Evolutionary conservation across 2,113 vertebrate genomes (phyloP).

Genomic region (Furnarius figulus): DNA sequence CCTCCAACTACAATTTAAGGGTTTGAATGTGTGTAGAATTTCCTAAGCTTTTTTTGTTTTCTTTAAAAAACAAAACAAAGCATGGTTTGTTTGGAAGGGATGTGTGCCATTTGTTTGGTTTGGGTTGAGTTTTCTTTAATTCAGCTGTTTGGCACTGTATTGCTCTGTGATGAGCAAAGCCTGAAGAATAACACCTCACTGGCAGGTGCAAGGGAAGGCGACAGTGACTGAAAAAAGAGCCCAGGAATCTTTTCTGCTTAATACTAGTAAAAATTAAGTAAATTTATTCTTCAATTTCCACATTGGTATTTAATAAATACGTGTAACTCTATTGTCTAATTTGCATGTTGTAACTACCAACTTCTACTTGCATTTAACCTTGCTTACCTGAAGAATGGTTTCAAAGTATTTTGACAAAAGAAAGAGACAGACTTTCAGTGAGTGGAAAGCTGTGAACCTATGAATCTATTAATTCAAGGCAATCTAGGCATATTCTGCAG

Average conservation of each 20-base stretch:
- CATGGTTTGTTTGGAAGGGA: background rate
- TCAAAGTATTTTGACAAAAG: background rate
- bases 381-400: background rate
- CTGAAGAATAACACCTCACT: background rate
- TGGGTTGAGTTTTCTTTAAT: too few relatives aligned
- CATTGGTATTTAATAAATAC: background rate
- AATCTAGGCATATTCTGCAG: background rate
- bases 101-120: background rate
- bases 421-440: background rate
- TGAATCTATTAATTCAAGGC: background rate
- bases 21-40: background rate
- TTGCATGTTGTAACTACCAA: background rate
- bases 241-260: background rate
- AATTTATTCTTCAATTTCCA: background rate
- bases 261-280: background rate
- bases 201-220: background rate
- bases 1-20: background rate
- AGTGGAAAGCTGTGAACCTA: background rate
- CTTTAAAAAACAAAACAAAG: background rate
- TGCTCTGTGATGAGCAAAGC: background rate
- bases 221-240: background rate
- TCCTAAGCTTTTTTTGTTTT: background rate
- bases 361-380: background rate
- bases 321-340: background rate
- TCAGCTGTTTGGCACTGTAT: background rate